Base-by-base conservation (phyloP, 2,113 vertebrate species). In the Colinus virginianus region DNA sequence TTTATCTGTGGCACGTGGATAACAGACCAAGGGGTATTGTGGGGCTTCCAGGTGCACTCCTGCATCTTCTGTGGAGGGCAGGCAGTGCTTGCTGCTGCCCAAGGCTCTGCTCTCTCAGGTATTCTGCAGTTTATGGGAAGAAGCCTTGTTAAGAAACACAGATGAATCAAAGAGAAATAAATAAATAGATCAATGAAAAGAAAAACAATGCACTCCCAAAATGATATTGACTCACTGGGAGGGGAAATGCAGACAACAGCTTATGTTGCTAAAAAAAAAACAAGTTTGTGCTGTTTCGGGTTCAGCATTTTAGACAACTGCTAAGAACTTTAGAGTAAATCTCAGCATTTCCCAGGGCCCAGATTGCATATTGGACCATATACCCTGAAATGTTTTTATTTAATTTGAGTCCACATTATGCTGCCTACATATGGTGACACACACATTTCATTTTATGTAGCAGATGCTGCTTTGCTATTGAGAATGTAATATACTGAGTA, bases 401-500 rank as follows among this genome's bases (percentile, higher is more conserved):
- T 93, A 64, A 96, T 94, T 85, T 70, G 84, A 90, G 92, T 62
- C 90, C 76, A 84, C 90, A 79, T 97, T 95, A 89, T 94, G 90
- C 92, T 93, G 70, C 94, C 92, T 95, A 70, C 95, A 96, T 96
- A 97, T 96, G 96, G 95, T 92, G 84, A 77, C 89, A 92, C 90
- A 89, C 91, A 90, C 91, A 93, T 90, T 96, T 77, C 68, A 76
- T 43, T 96, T 88, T 48, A 88, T 85, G 95, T 25, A 94, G 95
- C 97, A 97, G 96, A 90, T 97, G 97, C 95, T 95, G 86, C 95
- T 90, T 83, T 90, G 93, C 95, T 91, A 85, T 70, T 92, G 95
- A 92, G 96, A 83, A 82, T 84, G 90, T 46, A 75, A 93, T 55
- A 83, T 38, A 88, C 78, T 2, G 72, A 95, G 91, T 70, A 42